Conservation (phyloP, 2,113 vertebrate species). For the Heloderma charlesbogerti region DNA sequence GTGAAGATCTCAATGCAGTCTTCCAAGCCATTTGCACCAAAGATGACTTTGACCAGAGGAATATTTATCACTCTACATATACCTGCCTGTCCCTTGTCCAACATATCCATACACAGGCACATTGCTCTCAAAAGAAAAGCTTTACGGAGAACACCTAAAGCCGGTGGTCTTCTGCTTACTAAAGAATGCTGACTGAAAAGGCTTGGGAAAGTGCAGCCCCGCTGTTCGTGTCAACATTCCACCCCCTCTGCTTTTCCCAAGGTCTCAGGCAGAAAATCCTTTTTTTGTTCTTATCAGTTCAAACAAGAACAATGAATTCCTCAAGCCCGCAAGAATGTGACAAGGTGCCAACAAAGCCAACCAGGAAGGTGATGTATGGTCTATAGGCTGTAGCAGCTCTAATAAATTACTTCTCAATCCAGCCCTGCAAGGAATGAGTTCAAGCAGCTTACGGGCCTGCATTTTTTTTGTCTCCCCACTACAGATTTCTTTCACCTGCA, state of each 20-base stretch:
- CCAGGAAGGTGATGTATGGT: constrained; percentile 85
- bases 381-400: constrained; percentile 71
- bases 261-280: constrained; percentile 80
- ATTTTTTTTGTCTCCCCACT: constrained; percentile 45
- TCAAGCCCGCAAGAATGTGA: constrained; percentile 83
- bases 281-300: constrained; percentile 86
- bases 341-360: constrained; percentile 87
- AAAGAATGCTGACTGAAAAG: constrained; percentile 49
- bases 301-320: constrained; percentile 88
- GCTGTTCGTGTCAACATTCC: constrained; percentile 75
- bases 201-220: constrained; percentile 75
- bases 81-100: background rate
- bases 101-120: background rate
- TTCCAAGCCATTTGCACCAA: background rate
- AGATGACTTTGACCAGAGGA: background rate
- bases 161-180: constrained; percentile 7
- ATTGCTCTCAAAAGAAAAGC: background rate
- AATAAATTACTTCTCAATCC: constrained; percentile 81
- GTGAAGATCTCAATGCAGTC: background rate
- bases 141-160: constrained; percentile 47
- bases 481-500: constrained; percentile 63
- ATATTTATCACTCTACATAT: background rate
- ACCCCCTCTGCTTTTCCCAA: constrained; percentile 79
- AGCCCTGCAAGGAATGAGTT: constrained; percentile 65
- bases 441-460: constrained; percentile 50